phyloP scores from a whole-genome alignment of 2,888 invertebrate genomes.

The Orchesella flavescens region DNA sequence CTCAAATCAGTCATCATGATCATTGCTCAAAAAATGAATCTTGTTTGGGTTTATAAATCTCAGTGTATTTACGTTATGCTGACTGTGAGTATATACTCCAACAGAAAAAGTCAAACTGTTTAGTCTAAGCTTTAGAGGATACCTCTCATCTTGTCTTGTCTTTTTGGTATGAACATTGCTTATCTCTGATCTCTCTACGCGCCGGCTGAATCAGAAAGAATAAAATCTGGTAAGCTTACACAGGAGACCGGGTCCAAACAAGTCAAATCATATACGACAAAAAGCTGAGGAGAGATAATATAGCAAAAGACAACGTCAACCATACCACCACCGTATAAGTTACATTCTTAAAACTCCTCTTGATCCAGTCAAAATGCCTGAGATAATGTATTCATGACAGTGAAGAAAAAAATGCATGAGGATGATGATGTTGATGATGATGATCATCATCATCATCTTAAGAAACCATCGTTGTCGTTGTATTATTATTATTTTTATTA shows the following conservation, averaged over 20 bases:
- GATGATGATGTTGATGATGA: not conserved
- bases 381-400: conserved; percentile 16
- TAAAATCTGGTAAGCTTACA: conserved; percentile 6
- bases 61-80: not conserved
- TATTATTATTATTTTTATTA: conserved; percentile 29
- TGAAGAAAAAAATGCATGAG: not conserved
- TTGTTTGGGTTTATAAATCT: not conserved
- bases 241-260: not conserved
- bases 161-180: not conserved
- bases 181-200: not conserved
- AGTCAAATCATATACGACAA: conserved; percentile 12
- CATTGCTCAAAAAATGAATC: conserved; percentile 17
- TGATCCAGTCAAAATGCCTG: not conserved
- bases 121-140: not conserved
- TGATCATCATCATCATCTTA: too few species aligned
- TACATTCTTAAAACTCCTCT: not conserved
- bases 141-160: not conserved
- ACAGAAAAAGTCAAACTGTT: not conserved
- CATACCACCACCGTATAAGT: not conserved
- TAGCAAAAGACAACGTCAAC: not conserved
- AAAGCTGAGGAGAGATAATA: not conserved
- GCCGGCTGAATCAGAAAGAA: conserved; percentile 13
- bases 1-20: conserved; percentile 3
- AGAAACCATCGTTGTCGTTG: conserved; percentile 17
- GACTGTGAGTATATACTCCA: not conserved